Conservation (phyloP, 2,113 vertebrate species). For the Antigone vipio region DNA sequence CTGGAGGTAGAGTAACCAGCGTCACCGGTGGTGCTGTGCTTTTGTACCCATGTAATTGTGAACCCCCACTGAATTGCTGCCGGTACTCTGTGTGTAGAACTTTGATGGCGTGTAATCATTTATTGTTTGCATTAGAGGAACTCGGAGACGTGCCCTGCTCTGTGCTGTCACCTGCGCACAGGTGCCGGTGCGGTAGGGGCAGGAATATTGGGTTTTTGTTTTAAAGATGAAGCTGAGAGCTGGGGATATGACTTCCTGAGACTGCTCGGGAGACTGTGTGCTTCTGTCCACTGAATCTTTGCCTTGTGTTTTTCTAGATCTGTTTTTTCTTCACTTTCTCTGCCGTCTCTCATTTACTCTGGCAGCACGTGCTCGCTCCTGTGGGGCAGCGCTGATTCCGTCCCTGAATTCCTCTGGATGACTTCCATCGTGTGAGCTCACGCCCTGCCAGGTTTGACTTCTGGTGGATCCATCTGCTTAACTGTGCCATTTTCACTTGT, state of each 20-base stretch:
- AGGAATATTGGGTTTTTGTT: not conserved
- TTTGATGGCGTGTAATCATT: too few species aligned
- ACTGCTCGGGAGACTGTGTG: not conserved
- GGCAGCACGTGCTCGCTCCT: not conserved
- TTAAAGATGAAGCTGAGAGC: not conserved
- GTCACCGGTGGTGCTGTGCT: not conserved
- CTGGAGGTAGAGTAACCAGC: not conserved
- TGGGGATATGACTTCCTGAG: not conserved
- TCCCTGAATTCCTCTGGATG: not conserved
- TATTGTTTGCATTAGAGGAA: not conserved
- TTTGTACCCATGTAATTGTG: too few species aligned
- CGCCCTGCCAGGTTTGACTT: constrained; percentile 5
- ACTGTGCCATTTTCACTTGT: not conserved
- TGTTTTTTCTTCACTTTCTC: not conserved
- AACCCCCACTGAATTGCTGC: not conserved
- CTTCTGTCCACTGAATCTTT: not conserved
- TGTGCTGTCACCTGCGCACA: not conserved
- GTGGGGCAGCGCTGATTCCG: not conserved
- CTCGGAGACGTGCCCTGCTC: not conserved
- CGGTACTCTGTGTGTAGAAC: not conserved
- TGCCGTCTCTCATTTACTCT: not conserved
- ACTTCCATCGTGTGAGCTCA: not conserved
- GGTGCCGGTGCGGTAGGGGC: not conserved
- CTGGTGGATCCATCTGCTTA: not conserved
- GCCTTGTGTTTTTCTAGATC: too few species aligned